Conservation (phyloP, 2,888 invertebrate species). For the Pseudanteris insignis region DNA sequence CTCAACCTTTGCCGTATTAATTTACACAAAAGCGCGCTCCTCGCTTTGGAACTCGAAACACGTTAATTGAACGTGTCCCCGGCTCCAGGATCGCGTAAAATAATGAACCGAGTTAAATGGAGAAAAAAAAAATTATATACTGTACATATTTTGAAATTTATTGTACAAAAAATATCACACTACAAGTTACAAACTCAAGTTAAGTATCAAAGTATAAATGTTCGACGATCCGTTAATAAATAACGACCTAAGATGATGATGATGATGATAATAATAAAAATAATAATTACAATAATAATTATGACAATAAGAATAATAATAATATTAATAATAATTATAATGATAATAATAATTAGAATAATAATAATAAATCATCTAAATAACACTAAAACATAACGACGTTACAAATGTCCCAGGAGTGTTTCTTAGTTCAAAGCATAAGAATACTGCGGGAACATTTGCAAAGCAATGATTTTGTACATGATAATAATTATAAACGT, state of each 20-base stretch:
- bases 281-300: slow-evolving; percentile 56
- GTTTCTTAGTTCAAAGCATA: slow-evolving; percentile 31
- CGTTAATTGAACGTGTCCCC: slow-evolving; percentile 6
- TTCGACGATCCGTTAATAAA: slow-evolving; percentile 41
- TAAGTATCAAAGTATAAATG: slow-evolving; percentile 49
- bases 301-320: no score
- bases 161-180: slow-evolving; percentile 52
- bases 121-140: no score
- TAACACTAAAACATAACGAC: slow-evolving; percentile 58
- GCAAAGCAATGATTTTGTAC: slow-evolving; percentile 52
- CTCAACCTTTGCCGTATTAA: slow-evolving; percentile 18
- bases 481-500: slow-evolving; percentile 22
- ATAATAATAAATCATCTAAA: no score
- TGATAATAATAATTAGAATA: slow-evolving; percentile 54
- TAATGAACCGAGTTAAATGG: not conserved
- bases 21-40: slow-evolving; percentile 5
- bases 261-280: no score
- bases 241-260: slow-evolving; percentile 52
- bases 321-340: no score
- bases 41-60: slow-evolving; percentile 3
- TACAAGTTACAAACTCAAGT: slow-evolving; percentile 48
- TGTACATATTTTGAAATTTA: slow-evolving; percentile 48
- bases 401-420: slow-evolving; percentile 64
- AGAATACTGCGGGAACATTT: slow-evolving; percentile 61
- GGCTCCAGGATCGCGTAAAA: not conserved